Evolutionary conservation across 2,797 vertebrate species (phyloP).

Genomic region (Lepidocolaptes lacrymiger): DNA sequence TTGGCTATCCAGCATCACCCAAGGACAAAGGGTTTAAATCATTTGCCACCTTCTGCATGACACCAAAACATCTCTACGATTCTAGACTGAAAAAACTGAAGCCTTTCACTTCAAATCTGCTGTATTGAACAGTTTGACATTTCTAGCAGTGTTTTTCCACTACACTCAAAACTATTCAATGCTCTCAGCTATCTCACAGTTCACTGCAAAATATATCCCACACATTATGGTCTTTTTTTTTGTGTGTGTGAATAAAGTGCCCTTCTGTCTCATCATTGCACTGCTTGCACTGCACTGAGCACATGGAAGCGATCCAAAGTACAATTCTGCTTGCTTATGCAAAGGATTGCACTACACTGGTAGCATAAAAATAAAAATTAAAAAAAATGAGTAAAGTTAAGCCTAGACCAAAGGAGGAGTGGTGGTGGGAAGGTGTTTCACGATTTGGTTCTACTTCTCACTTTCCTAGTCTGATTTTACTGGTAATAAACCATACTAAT

Average conservation of each 20-base stretch:
- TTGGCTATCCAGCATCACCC: fast-evolving
- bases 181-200: neutral
- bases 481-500: neutral
- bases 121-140: neutral
- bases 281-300: neutral
- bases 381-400: neutral
- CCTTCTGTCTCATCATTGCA: neutral
- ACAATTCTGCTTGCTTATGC: neutral
- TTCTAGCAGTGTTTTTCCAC: neutral
- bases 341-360: neutral
- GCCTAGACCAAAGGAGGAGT: neutral
- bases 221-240: neutral
- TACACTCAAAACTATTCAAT: neutral
- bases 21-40: neutral
- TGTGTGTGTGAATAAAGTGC: neutral
- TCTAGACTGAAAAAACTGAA: neutral
- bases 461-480: neutral
- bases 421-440: neutral
- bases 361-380: neutral
- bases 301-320: neutral
- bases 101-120: neutral
- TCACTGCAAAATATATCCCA: neutral
- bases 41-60: neutral
- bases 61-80: neutral
- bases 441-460: neutral